phyloP scores from a whole-genome alignment of 2,797 vertebrate species.

The Loriculus beryllinus region DNA sequence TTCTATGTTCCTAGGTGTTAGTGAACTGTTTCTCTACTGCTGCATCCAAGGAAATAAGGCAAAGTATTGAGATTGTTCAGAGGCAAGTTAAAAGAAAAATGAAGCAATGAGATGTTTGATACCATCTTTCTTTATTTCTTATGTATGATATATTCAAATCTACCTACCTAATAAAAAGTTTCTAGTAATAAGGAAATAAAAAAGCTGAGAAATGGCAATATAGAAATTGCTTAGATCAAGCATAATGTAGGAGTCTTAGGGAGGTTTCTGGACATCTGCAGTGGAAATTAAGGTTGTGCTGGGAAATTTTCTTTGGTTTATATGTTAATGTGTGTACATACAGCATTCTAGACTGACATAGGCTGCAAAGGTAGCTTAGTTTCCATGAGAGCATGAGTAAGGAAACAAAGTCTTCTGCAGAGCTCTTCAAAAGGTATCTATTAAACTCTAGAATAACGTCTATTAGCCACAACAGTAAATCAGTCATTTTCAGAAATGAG shows the following conservation, averaged over 20 bases:
- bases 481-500: background rate
- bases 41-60: background rate
- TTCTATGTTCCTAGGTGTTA: background rate
- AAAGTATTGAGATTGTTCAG: background rate
- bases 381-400: background rate
- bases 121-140: background rate
- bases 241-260: background rate
- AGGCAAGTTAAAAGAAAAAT: background rate
- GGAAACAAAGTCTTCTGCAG: background rate
- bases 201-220: background rate
- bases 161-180: background rate
- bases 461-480: background rate
- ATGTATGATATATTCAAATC: background rate
- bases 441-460: background rate
- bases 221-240: background rate
- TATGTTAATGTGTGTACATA: background rate
- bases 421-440: too few relatives aligned
- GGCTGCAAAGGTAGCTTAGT: background rate
- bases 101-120: background rate
- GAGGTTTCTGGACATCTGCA: background rate
- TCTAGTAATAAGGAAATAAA: background rate
- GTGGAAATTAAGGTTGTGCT: background rate
- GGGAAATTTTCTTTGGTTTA: background rate
- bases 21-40: background rate
- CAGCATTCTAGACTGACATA: background rate